Evolutionary conservation across 2,888 invertebrate genomes (phyloP).

Genomic region (Halictus quadricinctus): DNA sequence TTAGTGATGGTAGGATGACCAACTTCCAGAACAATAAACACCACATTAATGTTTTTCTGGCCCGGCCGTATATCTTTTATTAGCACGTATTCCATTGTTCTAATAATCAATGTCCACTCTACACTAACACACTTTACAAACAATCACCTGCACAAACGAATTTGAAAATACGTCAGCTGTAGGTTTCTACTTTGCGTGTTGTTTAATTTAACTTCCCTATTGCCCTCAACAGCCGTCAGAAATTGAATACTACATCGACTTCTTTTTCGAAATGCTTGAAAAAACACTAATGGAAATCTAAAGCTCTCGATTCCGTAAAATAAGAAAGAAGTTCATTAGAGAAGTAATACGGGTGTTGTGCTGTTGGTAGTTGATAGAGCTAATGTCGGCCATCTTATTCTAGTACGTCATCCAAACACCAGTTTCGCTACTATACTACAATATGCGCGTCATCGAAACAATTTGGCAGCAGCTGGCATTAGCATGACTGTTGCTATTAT

Average conservation of each 20-base stretch:
- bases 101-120: constrained; percentile 49
- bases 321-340: constrained; percentile 69
- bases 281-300: constrained; percentile 57
- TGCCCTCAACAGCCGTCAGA: constrained; percentile 1
- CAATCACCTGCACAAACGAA: constrained; percentile 39
- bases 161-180: constrained; percentile 49
- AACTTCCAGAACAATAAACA: constrained; percentile 97
- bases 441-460: constrained; percentile 61
- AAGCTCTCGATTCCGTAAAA: constrained; percentile 61
- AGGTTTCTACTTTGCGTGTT: constrained; percentile 37
- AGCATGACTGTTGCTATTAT: constrained; percentile 51
- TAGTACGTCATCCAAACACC: constrained; percentile 50
- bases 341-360: constrained; percentile 68
- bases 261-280: constrained; percentile 37
- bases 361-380: constrained; percentile 71
- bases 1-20: constrained; percentile 94
- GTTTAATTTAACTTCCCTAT: constrained; percentile 38
- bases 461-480: constrained; percentile 57
- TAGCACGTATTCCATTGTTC: constrained; percentile 84
- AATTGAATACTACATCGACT: constrained; percentile 44
- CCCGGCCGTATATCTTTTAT: constrained; percentile 96
- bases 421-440: constrained; percentile 54
- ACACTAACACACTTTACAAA: constrained; percentile 38
- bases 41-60: constrained; percentile 95
- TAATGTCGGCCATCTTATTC: constrained; percentile 74